Evolutionary conservation across 2,113 vertebrate genomes (phyloP).

Genomic region (Psittacus erithacus): DNA sequence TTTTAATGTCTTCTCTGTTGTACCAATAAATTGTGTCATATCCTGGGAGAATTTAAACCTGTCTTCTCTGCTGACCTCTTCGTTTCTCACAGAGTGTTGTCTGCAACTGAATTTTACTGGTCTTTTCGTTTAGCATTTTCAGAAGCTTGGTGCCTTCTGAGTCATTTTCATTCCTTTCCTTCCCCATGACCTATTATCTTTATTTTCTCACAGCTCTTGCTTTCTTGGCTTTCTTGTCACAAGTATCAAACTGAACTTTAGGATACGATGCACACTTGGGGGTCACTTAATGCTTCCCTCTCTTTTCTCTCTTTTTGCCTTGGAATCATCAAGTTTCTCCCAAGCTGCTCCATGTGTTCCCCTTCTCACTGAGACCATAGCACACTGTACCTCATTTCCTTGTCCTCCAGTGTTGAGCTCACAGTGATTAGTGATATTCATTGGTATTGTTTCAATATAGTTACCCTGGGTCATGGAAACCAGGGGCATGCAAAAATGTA

Average conservation of each 20-base stretch:
- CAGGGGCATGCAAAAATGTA: background rate
- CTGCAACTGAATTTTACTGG: background rate
- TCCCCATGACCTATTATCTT: background rate
- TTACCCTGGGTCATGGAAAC: background rate
- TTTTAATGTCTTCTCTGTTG: slow-evolving; percentile 2
- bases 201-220: background rate
- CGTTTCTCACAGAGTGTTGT: background rate
- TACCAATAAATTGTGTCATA: slow-evolving; percentile 31
- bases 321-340: background rate
- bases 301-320: background rate
- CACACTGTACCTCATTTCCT: background rate
- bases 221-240: background rate
- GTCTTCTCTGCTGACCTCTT: slow-evolving; percentile 12
- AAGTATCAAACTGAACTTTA: background rate
- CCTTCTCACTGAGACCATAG: background rate
- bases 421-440: background rate
- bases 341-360: background rate
- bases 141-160: background rate
- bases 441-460: background rate
- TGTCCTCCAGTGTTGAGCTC: background rate
- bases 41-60: slow-evolving; percentile 30
- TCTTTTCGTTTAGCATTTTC: slow-evolving; percentile 4
- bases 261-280: background rate
- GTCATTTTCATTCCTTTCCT: background rate
- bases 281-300: background rate